Conservation (phyloP, 1,140 invertebrate genomes). For the Nixonia krombeini region DNA sequence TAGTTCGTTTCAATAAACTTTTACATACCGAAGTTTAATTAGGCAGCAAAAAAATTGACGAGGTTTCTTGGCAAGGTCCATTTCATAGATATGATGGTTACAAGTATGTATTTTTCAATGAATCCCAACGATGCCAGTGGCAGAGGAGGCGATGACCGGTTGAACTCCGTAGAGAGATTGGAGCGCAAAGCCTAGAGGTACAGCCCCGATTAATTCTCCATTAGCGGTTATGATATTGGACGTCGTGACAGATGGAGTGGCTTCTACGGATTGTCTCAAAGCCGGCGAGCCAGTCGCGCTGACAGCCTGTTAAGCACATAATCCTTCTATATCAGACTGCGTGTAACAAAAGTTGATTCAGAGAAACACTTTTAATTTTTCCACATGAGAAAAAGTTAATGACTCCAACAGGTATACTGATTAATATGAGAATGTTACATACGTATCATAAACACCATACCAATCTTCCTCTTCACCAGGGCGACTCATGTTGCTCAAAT, state of each 20-base stretch:
- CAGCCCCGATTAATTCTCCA: slow-evolving; percentile 14
- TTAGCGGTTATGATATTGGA: slow-evolving; percentile 19
- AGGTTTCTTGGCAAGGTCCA: neutral
- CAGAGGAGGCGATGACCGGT: slow-evolving; percentile 2
- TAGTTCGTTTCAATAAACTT: no score
- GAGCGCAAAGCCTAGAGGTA: slow-evolving; percentile 14
- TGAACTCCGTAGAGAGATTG: slow-evolving; percentile 22
- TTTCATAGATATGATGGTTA: no score
- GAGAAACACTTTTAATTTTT: no score
- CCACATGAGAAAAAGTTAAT: no score
- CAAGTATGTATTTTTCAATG: slow-evolving; percentile 9
- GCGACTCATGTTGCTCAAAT: no score
- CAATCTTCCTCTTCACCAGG: no score
- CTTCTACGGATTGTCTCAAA: slow-evolving; percentile 15
- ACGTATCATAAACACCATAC: no score
- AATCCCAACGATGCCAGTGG: neutral
- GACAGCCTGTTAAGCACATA: slow-evolving; percentile 14
- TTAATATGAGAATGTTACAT: no score
- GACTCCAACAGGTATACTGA: no score
- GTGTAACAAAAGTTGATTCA: no score
- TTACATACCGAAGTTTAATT: no score
- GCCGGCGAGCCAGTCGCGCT: slow-evolving; percentile 5
- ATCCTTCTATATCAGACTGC: slow-evolving; percentile 2
- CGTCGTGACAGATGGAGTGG: slow-evolving; percentile 5
- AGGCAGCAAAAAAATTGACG: no score